Evolutionary conservation across 1,140 invertebrate genomes (phyloP), one percentile per base, ranked within the genome.

Genomic region (Tetraneura akinire): DNA sequence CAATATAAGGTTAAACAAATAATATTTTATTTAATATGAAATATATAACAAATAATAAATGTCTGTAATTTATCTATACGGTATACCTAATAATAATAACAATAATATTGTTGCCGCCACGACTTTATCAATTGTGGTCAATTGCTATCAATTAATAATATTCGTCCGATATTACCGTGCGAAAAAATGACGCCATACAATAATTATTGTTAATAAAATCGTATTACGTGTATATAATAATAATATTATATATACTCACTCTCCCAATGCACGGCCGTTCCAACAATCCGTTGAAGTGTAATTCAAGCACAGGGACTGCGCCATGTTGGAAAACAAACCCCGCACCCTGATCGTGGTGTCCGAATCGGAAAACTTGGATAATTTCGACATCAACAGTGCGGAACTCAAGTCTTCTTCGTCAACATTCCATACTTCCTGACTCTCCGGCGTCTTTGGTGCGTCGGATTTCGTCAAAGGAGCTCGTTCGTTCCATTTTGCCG

Each of bases 201-300:
- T n/a, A n/a, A n/a, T 37, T 37, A 37, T 37, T 14, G 11, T 47
- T 47, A 14, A 47, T 47, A 47, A 47, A 47, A 47, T 1, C 32
- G 32, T 47, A n/a, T n/a, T n/a, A n/a, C n/a, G n/a, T n/a, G n/a
- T n/a, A n/a, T n/a, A n/a, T n/a, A n/a, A n/a, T n/a, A n/a, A n/a
- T n/a, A n/a, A n/a, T n/a, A n/a, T n/a, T 9, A 62, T 29, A 62
- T 42, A 16, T 83, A 91, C 91, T 92, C 83, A 93, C 92, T 92
- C 91, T 86, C 90, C 92, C 82, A 93, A 86, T 80, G 88, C 85
- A 82, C 92, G 89, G 51, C 92, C 92, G 84, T 92, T 93, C 92
- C 92, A 93, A 84, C 92, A 93, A 10, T 89, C 88, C 23, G 88
- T 88, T 23, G 87, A 88, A 81, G 87, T 88, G 3, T 88, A 87